Percentiles rank a stretch among this genome's conserved stretches.
These are phyloP conservation scores for Onthophagus sagittarius DNA, from an alignment of 2,888 invertebrate genomes.

Conservation along the genomic window DNA sequence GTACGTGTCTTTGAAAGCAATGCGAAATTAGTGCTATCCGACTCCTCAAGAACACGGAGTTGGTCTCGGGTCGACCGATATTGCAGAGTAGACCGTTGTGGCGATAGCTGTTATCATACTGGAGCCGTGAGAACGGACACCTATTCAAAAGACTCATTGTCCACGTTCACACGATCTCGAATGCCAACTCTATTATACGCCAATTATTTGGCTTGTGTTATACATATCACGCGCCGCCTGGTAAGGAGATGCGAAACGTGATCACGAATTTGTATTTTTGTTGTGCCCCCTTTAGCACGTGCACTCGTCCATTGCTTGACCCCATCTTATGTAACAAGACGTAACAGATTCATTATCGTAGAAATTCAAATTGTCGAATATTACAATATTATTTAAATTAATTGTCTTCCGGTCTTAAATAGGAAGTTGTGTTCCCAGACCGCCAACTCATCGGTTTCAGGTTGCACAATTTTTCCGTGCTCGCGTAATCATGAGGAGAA, in stretches of 20 bases:
- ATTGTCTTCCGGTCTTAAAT: not conserved
- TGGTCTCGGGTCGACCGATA: constrained; percentile 24
- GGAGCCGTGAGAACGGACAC: constrained; percentile 32
- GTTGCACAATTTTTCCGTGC: constrained; percentile 1
- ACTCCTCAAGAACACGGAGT: not conserved
- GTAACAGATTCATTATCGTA: not conserved
- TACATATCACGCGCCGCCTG: constrained; percentile 46
- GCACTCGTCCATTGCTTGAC: not conserved
- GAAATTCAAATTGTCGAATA: not conserved
- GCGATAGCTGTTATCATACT: constrained; percentile 35
- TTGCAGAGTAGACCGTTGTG: constrained; percentile 25
- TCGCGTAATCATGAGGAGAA: not conserved
- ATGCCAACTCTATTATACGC: constrained; percentile 45
- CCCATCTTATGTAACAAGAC: not conserved
- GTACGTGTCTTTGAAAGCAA: constrained; percentile 22
- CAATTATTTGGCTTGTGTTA: constrained; percentile 49
- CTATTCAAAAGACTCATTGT: constrained; percentile 29
- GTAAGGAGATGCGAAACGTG: constrained; percentile 44
- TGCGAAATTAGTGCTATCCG: constrained; percentile 23
- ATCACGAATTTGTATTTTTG: constrained; percentile 43
- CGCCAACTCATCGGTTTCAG: not conserved
- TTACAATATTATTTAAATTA: no score
- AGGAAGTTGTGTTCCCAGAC: not conserved
- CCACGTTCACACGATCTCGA: constrained; percentile 46
- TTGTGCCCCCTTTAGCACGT: constrained; percentile 11